These are phyloP conservation scores for Leptopilina syphax DNA, from an alignment of 2,888 invertebrate genomes.

Conservation along the genomic window DNA sequence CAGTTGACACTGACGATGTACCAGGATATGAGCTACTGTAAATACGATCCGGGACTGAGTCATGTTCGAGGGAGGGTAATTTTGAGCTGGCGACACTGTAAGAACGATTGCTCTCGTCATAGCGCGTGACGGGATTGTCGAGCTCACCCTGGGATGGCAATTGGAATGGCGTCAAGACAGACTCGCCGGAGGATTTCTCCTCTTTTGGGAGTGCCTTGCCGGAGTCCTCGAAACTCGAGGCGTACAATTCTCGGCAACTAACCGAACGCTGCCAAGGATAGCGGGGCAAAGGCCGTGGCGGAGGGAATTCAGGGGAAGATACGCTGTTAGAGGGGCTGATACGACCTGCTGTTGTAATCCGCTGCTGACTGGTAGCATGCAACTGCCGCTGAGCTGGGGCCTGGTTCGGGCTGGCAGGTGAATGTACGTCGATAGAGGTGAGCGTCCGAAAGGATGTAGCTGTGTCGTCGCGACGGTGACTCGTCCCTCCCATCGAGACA, in stretches of 20 bases:
- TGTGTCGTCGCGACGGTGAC: slow-evolving; percentile 81
- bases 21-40: slow-evolving; percentile 93
- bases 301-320: slow-evolving; percentile 74
- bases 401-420: slow-evolving; percentile 79
- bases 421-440: slow-evolving; percentile 79
- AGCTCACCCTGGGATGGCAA: slow-evolving; percentile 77
- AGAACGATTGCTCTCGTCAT: slow-evolving; percentile 83
- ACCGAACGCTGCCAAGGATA: slow-evolving; percentile 87
- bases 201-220: slow-evolving; percentile 79
- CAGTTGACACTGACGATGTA: slow-evolving; percentile 83
- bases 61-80: slow-evolving; percentile 82
- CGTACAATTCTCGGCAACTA: slow-evolving; percentile 89
- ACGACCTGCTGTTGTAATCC: slow-evolving; percentile 77
- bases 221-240: slow-evolving; percentile 86
- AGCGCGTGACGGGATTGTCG: slow-evolving; percentile 86
- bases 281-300: slow-evolving; percentile 75
- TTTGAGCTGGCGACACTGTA: slow-evolving; percentile 82
- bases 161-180: slow-evolving; percentile 65
- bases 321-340: slow-evolving; percentile 77
- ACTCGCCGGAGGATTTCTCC: slow-evolving; percentile 58
- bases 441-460: slow-evolving; percentile 81
- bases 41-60: slow-evolving; percentile 84
- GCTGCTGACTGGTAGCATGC: slow-evolving; percentile 68
- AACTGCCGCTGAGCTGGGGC: slow-evolving; percentile 69
- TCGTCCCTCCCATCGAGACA: slow-evolving; percentile 79